These are phyloP conservation scores for Lamproptera curius DNA, from an alignment of 2,888 invertebrate genomes.

Conservation along the genomic window DNA sequence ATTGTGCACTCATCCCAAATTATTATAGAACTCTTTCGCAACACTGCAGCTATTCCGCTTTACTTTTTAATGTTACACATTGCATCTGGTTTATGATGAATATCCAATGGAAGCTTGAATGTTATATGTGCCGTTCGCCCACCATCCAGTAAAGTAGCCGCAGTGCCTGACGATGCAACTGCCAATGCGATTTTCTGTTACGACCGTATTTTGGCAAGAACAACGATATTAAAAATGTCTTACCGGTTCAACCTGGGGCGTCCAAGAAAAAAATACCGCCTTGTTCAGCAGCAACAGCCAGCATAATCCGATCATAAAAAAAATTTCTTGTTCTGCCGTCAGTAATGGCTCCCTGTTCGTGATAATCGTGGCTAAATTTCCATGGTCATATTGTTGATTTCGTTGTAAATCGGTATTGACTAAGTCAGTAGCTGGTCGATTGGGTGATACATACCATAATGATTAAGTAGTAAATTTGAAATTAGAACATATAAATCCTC, in stretches of 20 bases:
- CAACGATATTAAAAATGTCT: conserved; percentile 19
- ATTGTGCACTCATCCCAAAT: conserved; percentile 28
- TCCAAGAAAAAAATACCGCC: conserved; percentile 9
- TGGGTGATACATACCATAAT: background rate
- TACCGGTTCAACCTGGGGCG: background rate
- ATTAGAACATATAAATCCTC: background rate
- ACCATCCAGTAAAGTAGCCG: conserved; percentile 27
- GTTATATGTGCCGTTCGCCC: no score
- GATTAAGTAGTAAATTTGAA: background rate
- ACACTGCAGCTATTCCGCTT: conserved; percentile 22
- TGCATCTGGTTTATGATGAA: no score
- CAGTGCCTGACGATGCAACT: conserved; percentile 5
- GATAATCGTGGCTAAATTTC: no score
- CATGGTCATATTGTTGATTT: background rate
- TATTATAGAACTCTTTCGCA: conserved; percentile 22
- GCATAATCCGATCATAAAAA: conserved; percentile 18
- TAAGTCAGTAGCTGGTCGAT: background rate
- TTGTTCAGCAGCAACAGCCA: no score
- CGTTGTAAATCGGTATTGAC: background rate
- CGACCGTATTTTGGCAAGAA: conserved; percentile 23
- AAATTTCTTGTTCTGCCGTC: conserved; percentile 23
- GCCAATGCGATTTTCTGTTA: conserved; percentile 23
- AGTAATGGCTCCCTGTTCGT: no score
- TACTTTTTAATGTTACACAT: conserved; percentile 26
- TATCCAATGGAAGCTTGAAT: no score